These are phyloP conservation scores for Yponomeuta evonymella DNA, from an alignment of 2,888 invertebrate species.

Conservation along the genomic window DNA sequence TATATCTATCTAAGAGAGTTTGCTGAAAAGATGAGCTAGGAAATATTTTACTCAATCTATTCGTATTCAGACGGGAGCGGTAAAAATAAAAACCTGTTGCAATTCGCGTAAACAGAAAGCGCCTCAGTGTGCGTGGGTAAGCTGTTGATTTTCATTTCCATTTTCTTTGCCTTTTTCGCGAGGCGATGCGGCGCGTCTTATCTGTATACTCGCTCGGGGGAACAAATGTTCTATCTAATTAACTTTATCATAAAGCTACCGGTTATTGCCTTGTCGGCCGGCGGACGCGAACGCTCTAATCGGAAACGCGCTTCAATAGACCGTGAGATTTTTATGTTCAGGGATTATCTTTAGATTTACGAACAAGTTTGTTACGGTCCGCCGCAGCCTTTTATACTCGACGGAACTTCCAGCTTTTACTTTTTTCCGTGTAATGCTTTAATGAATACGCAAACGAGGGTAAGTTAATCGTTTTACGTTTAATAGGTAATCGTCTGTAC, in stretches of 20 bases:
- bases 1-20: not conserved
- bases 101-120: not conserved
- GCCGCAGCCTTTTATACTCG: constrained; percentile 6
- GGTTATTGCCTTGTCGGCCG: constrained; percentile 60
- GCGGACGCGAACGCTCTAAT: constrained; percentile 43
- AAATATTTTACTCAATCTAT: constrained; percentile 1
- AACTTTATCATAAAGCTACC: constrained; percentile 68
- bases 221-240: constrained; percentile 71
- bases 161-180: constrained; percentile 43
- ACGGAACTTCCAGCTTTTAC: not conserved
- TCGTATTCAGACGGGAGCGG: constrained; percentile 9
- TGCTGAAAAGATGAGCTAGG: not conserved
- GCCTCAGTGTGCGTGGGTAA: constrained; percentile 4
- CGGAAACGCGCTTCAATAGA: constrained; percentile 48
- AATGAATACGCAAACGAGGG: not conserved
- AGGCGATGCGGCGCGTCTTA: constrained; percentile 39
- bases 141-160: constrained; percentile 38
- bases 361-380: constrained; percentile 13
- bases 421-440: not conserved
- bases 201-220: constrained; percentile 62
- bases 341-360: constrained; percentile 15
- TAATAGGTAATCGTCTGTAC: not conserved
- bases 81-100: constrained; percentile 15
- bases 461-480: not conserved
- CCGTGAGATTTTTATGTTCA: constrained; percentile 31